Evolutionary conservation across 2,113 vertebrate genomes (phyloP).

Genomic region (Ovis aries): ARS-UI_Ramb_v3.0 NC_056057.1:83914501-83915000

Average conservation of each 20-base stretch:
- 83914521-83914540: not conserved
- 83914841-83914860: not conserved
- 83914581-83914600: not conserved
- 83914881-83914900: not conserved
- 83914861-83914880: not conserved
- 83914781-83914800: not conserved
- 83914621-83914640: not conserved
- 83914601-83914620: not conserved
- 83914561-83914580: not conserved
- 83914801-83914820: not conserved
- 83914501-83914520: accelerated
- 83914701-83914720: not conserved
- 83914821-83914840: not conserved
- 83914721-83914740: not conserved
- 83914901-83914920: not conserved
- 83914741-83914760: not conserved
- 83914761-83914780: not conserved
- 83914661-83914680: not conserved
- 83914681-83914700: not conserved
- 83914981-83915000: not conserved
- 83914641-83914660: not conserved
- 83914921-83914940: not conserved
- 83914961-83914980: not conserved
- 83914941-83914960: not conserved
- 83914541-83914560: not conserved